Conservation (phyloP, 2,888 invertebrate genomes). For the Stomorhina lunata region DNA sequence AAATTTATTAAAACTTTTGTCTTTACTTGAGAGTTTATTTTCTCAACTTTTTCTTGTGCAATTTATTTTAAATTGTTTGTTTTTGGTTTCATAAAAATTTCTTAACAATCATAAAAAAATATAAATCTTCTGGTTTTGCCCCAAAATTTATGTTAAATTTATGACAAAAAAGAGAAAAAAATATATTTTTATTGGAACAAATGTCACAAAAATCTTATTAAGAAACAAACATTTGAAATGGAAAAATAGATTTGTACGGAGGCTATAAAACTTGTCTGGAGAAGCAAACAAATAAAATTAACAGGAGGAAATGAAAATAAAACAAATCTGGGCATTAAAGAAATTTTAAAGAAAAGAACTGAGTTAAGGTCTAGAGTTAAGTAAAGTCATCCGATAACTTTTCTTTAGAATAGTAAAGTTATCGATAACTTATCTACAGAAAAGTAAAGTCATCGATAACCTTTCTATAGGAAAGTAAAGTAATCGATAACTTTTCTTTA, state of each 20-base stretch:
- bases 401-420: no score
- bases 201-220: conserved; percentile 36
- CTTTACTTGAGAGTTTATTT: background rate
- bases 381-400: no score
- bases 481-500: no score
- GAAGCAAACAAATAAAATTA: background rate
- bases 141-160: conserved; percentile 47
- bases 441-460: no score
- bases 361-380: no score
- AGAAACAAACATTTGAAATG: conserved; percentile 9
- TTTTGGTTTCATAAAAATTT: conserved; percentile 20
- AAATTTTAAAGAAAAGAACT: no score
- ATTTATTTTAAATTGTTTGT: background rate
- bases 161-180: conserved; percentile 25
- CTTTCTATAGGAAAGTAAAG: no score
- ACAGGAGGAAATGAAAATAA: no score
- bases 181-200: conserved; percentile 37
- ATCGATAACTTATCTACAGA: no score
- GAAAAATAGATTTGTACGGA: background rate
- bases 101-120: background rate
- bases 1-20: conserved; percentile 29
- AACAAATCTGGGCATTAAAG: no score
- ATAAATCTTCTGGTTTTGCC: background rate
- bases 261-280: background rate
- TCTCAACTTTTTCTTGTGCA: background rate